Evolutionary conservation across 2,888 invertebrate genomes (phyloP).

Genomic region (Spicauda simplicius): DNA sequence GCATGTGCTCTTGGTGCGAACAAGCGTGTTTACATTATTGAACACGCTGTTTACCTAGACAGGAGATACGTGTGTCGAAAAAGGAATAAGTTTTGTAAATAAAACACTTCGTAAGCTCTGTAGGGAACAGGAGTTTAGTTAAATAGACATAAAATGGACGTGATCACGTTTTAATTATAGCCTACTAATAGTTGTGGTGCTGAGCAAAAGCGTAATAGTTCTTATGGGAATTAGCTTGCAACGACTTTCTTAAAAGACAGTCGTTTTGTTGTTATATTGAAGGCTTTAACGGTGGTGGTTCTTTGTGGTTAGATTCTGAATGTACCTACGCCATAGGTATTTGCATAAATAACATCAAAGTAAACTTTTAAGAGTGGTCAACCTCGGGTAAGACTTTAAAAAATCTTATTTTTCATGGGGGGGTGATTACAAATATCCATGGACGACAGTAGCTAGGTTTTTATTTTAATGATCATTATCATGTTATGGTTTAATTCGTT

Average conservation of each 20-base stretch:
- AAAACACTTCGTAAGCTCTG: slow-evolving; percentile 16
- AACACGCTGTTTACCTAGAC: slow-evolving; percentile 40
- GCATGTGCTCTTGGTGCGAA: slow-evolving; percentile 63
- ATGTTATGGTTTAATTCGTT: background rate
- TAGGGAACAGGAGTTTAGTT: slow-evolving; percentile 16
- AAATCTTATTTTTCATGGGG: too few species aligned
- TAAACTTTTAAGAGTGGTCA: too few species aligned
- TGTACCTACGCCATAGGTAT: too few species aligned
- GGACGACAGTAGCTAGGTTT: too few species aligned
- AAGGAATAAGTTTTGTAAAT: slow-evolving; percentile 37
- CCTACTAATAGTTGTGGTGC: background rate
- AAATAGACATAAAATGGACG: slow-evolving; percentile 16
- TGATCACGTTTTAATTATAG: slow-evolving; percentile 18
- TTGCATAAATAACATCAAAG: too few species aligned
- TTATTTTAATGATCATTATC: background rate
- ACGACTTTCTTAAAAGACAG: background rate
- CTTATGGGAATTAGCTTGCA: background rate
- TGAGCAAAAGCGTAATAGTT: background rate
- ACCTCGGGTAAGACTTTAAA: too few species aligned
- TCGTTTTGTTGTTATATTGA: background rate
- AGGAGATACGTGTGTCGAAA: slow-evolving; percentile 35
- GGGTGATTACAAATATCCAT: too few species aligned
- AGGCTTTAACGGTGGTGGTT: background rate
- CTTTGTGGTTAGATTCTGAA: too few species aligned
- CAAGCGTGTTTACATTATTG: slow-evolving; percentile 60